Conservation (phyloP, 2,113 vertebrate genomes). For the Atractosteus spatula region DNA sequence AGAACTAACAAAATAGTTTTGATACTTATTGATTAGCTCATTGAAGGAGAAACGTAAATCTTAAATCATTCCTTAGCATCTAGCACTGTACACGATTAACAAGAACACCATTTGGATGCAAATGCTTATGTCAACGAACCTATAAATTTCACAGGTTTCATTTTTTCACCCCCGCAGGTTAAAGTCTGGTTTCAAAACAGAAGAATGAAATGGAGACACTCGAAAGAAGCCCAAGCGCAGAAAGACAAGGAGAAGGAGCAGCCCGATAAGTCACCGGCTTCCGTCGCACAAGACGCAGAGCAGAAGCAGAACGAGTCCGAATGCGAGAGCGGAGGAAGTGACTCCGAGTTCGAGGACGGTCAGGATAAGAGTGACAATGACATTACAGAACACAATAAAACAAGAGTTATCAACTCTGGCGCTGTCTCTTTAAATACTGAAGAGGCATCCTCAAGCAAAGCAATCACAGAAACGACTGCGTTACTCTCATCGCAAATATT, state of each 20-base stretch:
- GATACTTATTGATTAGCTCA: too few species aligned
- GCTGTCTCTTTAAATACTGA: conserved; percentile 43
- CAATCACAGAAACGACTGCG: conserved; percentile 44
- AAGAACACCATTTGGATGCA: too few species aligned
- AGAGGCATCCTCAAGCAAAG: conserved; percentile 28
- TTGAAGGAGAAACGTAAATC: too few species aligned
- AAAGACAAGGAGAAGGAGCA: conserved; percentile 91
- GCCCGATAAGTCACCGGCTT: conserved; percentile 57
- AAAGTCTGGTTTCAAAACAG: conserved; percentile 98
- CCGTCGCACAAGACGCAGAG: conserved; percentile 47
- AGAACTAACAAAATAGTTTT: too few species aligned
- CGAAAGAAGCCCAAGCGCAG: conserved; percentile 94
- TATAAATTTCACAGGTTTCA: background rate
- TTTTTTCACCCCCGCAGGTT: conserved; percentile 60
- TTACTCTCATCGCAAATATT: conserved; percentile 41
- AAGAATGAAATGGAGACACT: conserved; percentile 97
- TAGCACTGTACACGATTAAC: too few species aligned
- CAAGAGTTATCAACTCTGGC: conserved; percentile 73
- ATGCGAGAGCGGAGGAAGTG: conserved; percentile 85
- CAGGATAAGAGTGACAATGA: conserved; percentile 73
- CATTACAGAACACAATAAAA: conserved; percentile 73
- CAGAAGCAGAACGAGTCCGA: conserved; percentile 79
- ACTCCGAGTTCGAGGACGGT: conserved; percentile 82
- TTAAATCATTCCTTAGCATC: too few species aligned
- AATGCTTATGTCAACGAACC: too few species aligned